Evolutionary conservation across 2,888 invertebrate genomes (phyloP), one percentile per base, ranked within the genome.

Genomic region (Subacronicta megacephala): DNA sequence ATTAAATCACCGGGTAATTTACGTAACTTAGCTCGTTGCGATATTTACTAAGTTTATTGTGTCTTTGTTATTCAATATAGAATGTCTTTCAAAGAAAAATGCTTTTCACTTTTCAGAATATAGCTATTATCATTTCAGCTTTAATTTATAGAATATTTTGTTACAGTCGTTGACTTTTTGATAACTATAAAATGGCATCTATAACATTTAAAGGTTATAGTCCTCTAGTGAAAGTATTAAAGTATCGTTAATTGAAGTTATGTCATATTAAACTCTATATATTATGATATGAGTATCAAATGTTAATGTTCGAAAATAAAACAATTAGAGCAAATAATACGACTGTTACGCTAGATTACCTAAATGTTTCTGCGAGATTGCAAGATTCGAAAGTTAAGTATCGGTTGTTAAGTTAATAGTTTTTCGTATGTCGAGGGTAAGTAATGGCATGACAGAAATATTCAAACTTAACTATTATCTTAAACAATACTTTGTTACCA

Each of bases 181-280:
- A 47, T 44, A 70, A 56, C 51, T 52, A 49, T 63, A 42, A 16
- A n/a, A n/a, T n/a, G n/a, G n/a, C n/a, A n/a, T n/a, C n/a, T 61
- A 51, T 44, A 17, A 63, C 51, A 43, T 51, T 43, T 16, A 18
- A 13, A 49, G 67, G 42, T 43, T 20, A 20, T 68, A n/a, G 52
- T 23, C 29, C 12, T 43, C 23, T 20, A 15, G 13, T 40, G 7
- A 50, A 55, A 60, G 53, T 43, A 66, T 18, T 40, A 41, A 51
- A 38, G 41, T 10, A 43, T 49, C 65, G 41, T 64, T 52, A 55
- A 59, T 67, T 58, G 71, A 65, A 64, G 58, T 72, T 68, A 78
- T 59, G 51, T 57, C 59, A 43, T 49, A 53, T 55, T 67, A 63
- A 64, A 76, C 65, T 69, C 61, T 47, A 58, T 70, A 26, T 31